Evolutionary conservation across 2,113 vertebrate genomes (phyloP).

Genomic region (Rhombomys opimus): DNA sequence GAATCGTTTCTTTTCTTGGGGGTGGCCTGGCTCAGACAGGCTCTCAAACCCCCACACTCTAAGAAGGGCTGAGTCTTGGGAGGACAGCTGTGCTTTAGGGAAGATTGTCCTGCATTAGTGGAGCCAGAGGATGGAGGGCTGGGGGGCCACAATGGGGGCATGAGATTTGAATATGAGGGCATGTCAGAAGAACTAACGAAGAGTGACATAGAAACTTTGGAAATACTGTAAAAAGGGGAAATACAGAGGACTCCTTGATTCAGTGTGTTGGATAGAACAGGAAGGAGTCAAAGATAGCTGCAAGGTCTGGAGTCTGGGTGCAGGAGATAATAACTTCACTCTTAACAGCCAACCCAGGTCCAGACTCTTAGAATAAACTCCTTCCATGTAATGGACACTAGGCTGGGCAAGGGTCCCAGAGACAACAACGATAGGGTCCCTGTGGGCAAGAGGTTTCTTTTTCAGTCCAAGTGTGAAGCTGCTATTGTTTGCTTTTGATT

Average conservation of each 20-base stretch:
- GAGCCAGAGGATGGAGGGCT: neutral
- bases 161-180: neutral
- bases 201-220: accelerated
- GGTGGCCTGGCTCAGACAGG: neutral
- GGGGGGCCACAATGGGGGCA: neutral
- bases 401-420: neutral
- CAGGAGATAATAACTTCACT: neutral
- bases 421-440: too few species aligned
- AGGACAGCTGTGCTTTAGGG: neutral
- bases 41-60: neutral
- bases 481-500: neutral
- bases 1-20: neutral
- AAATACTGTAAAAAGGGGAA: neutral
- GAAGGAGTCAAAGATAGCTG: neutral
- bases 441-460: neutral
- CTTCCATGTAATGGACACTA: neutral
- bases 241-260: neutral
- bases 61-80: neutral
- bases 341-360: neutral
- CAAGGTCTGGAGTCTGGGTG: neutral
- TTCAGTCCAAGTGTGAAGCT: neutral
- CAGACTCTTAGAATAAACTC: neutral
- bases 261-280: neutral
- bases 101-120: neutral
- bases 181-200: neutral